phyloP scores from a whole-genome alignment of 2,113 vertebrate genomes.

The Ellobius talpinus region DNA sequence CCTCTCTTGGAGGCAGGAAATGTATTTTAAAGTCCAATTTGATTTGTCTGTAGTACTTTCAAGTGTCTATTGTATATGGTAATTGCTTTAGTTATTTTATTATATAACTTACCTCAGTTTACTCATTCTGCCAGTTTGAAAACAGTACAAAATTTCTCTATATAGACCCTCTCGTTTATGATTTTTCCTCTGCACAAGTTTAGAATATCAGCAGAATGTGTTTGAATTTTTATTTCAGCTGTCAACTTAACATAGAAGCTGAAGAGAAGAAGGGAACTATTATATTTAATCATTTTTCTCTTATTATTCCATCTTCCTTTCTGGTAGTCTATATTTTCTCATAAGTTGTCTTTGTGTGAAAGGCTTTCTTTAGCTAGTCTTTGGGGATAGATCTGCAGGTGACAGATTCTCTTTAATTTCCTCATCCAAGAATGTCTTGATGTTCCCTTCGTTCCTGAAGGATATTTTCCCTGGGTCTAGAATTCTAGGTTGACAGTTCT shows the following conservation, averaged over 20 bases:
- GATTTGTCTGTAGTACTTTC: background rate
- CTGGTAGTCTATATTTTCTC: background rate
- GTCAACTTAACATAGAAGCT: background rate
- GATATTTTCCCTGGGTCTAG: slow-evolving; percentile 67
- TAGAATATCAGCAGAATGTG: background rate
- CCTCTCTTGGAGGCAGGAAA: background rate
- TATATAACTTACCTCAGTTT: background rate
- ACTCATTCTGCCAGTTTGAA: background rate
- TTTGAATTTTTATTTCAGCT: slow-evolving; percentile 40
- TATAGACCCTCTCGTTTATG: background rate
- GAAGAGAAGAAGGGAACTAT: background rate
- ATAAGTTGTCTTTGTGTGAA: slow-evolving; percentile 34
- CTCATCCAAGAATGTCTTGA: slow-evolving; percentile 71
- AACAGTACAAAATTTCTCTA: background rate
- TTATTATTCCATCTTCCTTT: slow-evolving; percentile 15
- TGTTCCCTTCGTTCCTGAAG: slow-evolving; percentile 69
- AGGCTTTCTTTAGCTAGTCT: slow-evolving; percentile 38
- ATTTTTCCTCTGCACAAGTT: background rate
- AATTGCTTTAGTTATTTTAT: background rate
- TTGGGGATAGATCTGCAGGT: background rate
- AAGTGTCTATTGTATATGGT: slow-evolving; percentile 1
- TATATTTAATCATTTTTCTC: background rate
- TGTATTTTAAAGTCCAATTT: slow-evolving; percentile 42
- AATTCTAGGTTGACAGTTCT: slow-evolving; percentile 81
- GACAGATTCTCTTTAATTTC: slow-evolving; percentile 32